Base-by-base conservation (phyloP, 2,797 vertebrate genomes). In the Melanotaenia boesemani region DNA sequence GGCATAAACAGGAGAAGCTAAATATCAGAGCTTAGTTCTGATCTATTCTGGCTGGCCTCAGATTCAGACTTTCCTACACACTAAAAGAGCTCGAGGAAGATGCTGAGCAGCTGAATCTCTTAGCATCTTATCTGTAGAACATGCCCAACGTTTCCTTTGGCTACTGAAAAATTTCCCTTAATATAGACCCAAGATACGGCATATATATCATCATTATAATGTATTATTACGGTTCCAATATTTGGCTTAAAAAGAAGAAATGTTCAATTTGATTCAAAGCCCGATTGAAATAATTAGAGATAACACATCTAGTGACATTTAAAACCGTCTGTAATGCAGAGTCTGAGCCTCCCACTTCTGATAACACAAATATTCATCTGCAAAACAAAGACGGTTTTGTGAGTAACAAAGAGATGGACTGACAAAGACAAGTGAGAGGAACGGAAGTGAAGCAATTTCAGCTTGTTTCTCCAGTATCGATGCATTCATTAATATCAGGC, bases 381-480 rank as follows among this genome's bases (percentile, higher is more conserved):
- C 30, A 2, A 36, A 65, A 92, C 89, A 90, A 90, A 86, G 72
- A 37, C 34, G 1, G 16, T 0, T 28, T 74, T 87, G 77, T 86
- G 59, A 18, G 1, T 0, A 5, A 64, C 24, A 1, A 15, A n/a
- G 46, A 32, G 32, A 68, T 22, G 34, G 57, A 39, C 63, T 26
- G 30, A 63, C 61, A 64, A 46, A 73, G 26, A 4, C 30, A 28
- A 73, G 50, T 13, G 62, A 48, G 4, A 56, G 7, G n/a, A 39
- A 50, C 24, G 52, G 34, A 11, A 32, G 7, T 24, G 34, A 30
- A 44, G 30, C 41, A 36, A 68, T 66, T 16, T 10, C 4, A 39
- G 48, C 55, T 37, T 2, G 24, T 67, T 74, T 37, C 6, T 63
- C 63, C 48, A 9, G 44, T 70, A 16, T 60, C 41, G 44, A 34